Conservation (phyloP, 2,797 vertebrate genomes). For the Megalops cyprinoides region DNA sequence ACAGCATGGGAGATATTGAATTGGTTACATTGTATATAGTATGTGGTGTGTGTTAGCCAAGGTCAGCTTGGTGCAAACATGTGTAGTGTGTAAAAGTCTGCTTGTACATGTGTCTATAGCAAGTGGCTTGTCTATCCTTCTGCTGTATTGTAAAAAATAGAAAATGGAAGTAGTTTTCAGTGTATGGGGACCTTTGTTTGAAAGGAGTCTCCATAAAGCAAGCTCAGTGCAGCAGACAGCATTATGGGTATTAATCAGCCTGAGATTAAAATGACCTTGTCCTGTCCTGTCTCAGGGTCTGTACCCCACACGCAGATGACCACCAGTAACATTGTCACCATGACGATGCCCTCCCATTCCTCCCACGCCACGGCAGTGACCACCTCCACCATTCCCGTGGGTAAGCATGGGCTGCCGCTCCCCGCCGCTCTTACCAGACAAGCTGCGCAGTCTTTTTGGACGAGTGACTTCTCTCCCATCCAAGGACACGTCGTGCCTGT, state of each 20-base stretch:
- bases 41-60: too few species aligned
- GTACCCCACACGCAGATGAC: slow-evolving; percentile 91
- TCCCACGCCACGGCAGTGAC: slow-evolving; percentile 95
- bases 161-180: too few species aligned
- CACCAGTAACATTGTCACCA: slow-evolving; percentile 92
- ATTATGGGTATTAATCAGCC: not conserved
- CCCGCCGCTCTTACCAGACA: too few species aligned
- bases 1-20: too few species aligned
- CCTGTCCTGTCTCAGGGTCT: slow-evolving; percentile 74
- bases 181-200: not conserved
- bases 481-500: not conserved
- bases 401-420: slow-evolving; percentile 71
- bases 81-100: too few species aligned
- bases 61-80: too few species aligned
- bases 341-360: slow-evolving; percentile 96
- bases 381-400: slow-evolving; percentile 95
- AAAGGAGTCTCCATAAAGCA: not conserved
- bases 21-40: too few species aligned
- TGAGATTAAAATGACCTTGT: not conserved
- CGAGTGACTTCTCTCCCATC: not conserved
- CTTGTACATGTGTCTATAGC: too few species aligned
- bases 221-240: not conserved
- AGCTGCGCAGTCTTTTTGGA: not conserved
- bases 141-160: not conserved
- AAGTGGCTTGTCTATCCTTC: not conserved